Conservation (phyloP, 2,888 invertebrate species). For the Drosophila fungiperda region DNA sequence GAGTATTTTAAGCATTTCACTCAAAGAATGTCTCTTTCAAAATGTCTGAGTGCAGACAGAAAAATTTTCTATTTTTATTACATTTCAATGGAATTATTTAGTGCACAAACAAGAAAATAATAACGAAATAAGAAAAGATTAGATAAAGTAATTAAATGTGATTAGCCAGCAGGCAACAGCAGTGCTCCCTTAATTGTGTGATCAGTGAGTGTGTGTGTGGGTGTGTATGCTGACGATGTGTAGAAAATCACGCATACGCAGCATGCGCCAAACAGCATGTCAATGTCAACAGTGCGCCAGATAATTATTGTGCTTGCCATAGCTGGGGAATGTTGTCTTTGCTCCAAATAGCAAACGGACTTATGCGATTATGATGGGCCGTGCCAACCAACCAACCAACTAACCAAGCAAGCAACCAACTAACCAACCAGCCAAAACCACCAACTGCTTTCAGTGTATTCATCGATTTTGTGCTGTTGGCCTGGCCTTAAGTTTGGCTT, state of each 20-base stretch:
- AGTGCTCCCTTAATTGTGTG: constrained; percentile 12
- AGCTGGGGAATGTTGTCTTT: constrained; percentile 42
- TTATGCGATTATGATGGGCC: constrained; percentile 62
- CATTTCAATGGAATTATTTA: constrained; percentile 32
- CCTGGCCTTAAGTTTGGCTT: constrained; percentile 54
- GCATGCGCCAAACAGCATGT: constrained; percentile 52
- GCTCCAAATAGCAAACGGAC: constrained; percentile 69
- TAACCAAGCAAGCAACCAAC: neutral
- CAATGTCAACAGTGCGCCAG: constrained; percentile 70
- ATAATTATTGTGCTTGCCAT: constrained; percentile 61
- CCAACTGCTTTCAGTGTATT: constrained; percentile 5
- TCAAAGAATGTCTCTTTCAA: constrained; percentile 19
- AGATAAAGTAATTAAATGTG: constrained; percentile 63
- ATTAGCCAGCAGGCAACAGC: constrained; percentile 60
- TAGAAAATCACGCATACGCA: constrained; percentile 71
- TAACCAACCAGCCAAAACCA: neutral
- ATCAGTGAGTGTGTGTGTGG: neutral
- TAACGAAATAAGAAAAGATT: constrained; percentile 31
- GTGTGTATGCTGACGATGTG: constrained; percentile 14
- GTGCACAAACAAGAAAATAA: neutral
- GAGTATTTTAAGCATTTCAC: constrained; percentile 13
- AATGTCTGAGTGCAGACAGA: constrained; percentile 45
- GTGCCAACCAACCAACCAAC: constrained; percentile 3
- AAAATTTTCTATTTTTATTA: constrained; percentile 33
- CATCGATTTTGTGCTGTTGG: constrained; percentile 25